phyloP scores from a whole-genome alignment of 2,797 vertebrate genomes.

The Hozukius guyotensis region DNA sequence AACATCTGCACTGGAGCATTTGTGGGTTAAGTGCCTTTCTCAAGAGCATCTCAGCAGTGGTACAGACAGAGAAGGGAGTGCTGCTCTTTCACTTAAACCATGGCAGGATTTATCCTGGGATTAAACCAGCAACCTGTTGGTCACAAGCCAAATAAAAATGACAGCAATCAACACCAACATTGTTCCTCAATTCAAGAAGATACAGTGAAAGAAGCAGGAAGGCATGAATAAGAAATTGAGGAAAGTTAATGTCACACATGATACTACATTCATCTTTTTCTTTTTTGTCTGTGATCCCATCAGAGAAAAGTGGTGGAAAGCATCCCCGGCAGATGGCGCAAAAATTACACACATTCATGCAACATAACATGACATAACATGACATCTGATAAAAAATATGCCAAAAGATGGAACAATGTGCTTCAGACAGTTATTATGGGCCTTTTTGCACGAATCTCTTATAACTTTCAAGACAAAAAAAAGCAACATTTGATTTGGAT shows the following conservation, averaged over 20 bases:
- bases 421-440: not conserved
- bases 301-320: too few species aligned
- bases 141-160: not conserved
- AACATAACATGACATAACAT: constrained; percentile 36
- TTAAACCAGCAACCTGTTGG: not conserved
- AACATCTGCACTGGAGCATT: not conserved
- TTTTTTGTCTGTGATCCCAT: not conserved
- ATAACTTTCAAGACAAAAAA: not conserved
- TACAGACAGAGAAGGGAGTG: not conserved
- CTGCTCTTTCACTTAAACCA: not conserved
- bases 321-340: constrained; percentile 60
- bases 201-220: fast-evolving
- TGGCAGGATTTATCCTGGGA: too few species aligned
- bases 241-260: too few species aligned
- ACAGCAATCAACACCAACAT: too few species aligned
- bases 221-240: too few species aligned
- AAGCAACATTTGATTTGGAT: not conserved
- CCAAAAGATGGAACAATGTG: constrained; percentile 1
- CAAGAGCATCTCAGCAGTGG: not conserved
- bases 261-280: not conserved
- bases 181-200: not conserved
- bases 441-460: not conserved
- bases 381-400: constrained; percentile 41
- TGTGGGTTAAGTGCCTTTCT: not conserved
- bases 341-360: not conserved